These are phyloP conservation scores for Natator depressus DNA, from an alignment of 2,113 vertebrate genomes.

Conservation along the genomic window DNA sequence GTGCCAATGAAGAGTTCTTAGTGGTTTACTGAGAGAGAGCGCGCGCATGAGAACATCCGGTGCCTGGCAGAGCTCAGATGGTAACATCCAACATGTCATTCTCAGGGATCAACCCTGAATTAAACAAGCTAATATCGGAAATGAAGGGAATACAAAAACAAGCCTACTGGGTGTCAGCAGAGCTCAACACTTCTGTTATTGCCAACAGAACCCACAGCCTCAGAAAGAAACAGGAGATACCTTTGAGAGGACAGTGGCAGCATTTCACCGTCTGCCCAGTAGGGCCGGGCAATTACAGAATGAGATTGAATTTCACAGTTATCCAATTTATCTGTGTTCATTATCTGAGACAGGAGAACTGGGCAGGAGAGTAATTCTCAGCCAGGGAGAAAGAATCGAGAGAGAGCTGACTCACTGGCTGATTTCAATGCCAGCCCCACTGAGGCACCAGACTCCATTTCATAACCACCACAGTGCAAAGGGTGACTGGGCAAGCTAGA, in stretches of 20 bases:
- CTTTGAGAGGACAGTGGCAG: not conserved
- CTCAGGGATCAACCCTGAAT: not conserved
- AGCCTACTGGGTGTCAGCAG: too few relatives aligned
- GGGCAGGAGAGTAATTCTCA: not conserved
- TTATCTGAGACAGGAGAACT: not conserved
- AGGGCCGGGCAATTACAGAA: not conserved
- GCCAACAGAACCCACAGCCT: not conserved
- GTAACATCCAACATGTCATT: not conserved
- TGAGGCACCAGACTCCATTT: not conserved
- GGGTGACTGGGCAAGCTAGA: not conserved
- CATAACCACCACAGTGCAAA: not conserved
- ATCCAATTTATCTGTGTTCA: not conserved
- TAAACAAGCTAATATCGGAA: not conserved
- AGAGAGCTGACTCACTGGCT: not conserved
- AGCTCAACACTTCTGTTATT: not conserved
- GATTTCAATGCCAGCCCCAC: not conserved
- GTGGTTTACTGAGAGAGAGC: not conserved
- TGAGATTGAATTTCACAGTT: not conserved
- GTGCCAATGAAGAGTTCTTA: not conserved
- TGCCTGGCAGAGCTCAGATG: not conserved
- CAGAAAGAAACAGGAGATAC: not conserved
- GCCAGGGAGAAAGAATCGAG: not conserved
- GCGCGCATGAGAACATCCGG: not conserved
- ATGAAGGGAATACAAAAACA: not conserved
- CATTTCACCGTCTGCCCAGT: not conserved